These are phyloP conservation scores for Percina caprodes DNA, from an alignment of 2,113 vertebrate species.

Conservation along the genomic window DNA sequence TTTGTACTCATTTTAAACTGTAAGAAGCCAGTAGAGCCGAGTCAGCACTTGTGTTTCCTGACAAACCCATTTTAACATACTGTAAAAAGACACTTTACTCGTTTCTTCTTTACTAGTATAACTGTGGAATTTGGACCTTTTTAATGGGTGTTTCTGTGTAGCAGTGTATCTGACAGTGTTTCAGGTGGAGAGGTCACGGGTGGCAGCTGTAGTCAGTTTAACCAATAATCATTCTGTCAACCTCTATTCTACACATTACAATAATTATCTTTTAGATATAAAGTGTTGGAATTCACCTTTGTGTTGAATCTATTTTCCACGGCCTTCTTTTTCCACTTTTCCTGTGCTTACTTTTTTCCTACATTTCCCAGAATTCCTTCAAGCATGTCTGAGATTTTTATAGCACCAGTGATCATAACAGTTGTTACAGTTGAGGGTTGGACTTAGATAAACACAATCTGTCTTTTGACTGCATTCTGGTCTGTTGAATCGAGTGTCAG, in stretches of 20 bases:
- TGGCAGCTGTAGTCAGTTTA: not conserved
- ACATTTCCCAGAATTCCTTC: not conserved
- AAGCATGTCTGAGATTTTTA: not conserved
- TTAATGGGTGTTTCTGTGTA: not conserved
- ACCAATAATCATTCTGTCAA: not conserved
- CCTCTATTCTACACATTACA: not conserved
- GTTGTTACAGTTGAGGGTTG: not conserved
- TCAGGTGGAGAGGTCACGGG: not conserved
- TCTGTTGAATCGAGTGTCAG: not conserved
- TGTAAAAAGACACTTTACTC: constrained; percentile 35
- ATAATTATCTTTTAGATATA: not conserved
- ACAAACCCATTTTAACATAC: constrained; percentile 58
- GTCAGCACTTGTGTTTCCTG: constrained; percentile 64
- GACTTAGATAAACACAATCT: not conserved
- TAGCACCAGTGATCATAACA: constrained; percentile 8
- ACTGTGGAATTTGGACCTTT: constrained; percentile 32
- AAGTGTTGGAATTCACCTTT: not conserved
- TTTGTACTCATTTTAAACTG: constrained; percentile 25
- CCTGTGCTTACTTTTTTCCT: not conserved
- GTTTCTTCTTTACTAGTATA: constrained; percentile 12
- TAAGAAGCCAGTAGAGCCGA: not conserved
- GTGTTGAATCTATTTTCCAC: not conserved
- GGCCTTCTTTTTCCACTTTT: not conserved
- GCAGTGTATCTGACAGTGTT: not conserved
- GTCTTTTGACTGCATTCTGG: not conserved